Percentiles rank a stretch among this genome's conserved stretches.
Conservation (phyloP, 64 coral and sea anemone species). For the Pachyseris speciosa region DNA sequence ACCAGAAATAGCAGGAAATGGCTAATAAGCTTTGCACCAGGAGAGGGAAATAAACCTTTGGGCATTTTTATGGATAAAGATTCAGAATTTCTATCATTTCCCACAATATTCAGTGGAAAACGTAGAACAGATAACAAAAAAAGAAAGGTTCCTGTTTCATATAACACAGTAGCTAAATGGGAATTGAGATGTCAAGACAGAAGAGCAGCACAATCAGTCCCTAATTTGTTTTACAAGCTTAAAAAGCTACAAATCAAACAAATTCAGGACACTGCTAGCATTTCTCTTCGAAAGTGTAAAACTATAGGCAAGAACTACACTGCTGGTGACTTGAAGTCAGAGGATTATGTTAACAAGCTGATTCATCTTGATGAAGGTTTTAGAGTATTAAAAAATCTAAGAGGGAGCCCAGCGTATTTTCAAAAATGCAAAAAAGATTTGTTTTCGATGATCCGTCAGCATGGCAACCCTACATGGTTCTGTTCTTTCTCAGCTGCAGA, state of each 20-base stretch:
- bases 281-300: conserved; percentile 80
- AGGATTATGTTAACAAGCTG: conserved; percentile 66
- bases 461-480: conserved; percentile 79
- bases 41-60: conserved; percentile 71
- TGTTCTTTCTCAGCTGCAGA: conserved; percentile 80
- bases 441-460: conserved; percentile 76
- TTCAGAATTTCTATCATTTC: conserved; percentile 81
- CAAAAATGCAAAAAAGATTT: conserved; percentile 79
- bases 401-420: conserved; percentile 72
- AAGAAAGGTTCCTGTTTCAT: conserved; percentile 63
- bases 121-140: conserved; percentile 32
- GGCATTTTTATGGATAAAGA: conserved; percentile 81
- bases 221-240: conserved; percentile 64
- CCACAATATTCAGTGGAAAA: conserved; percentile 83
- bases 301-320: conserved; percentile 77
- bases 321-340: conserved; percentile 67
- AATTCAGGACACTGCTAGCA: conserved; percentile 56
- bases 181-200: conserved; percentile 71
- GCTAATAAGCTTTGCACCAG: conserved; percentile 67
- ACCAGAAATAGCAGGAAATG: conserved; percentile 49
- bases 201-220: conserved; percentile 63
- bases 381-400: conserved; percentile 74
- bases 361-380: conserved; percentile 76
- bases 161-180: conserved; percentile 76
- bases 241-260: conserved; percentile 81